Evolutionary conservation across 2,888 invertebrate genomes (phyloP).

Genomic region (Anthrax anthrax): DNA sequence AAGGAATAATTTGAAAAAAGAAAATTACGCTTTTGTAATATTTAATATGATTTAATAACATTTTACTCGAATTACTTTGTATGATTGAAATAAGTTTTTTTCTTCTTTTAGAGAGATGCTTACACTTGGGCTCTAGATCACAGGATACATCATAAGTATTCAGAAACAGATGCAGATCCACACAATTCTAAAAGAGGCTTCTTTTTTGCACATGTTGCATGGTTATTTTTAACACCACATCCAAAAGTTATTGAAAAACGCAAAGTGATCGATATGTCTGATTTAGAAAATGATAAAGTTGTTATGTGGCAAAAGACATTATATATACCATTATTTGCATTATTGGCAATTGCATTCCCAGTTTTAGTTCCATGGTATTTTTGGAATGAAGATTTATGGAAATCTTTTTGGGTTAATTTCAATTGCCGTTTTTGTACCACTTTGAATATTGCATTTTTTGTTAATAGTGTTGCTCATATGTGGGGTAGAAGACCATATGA

Average conservation of each 20-base stretch:
- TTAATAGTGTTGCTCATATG: conserved; percentile 90
- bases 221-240: conserved; percentile 76
- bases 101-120: conserved; percentile 50
- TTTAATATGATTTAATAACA: no score
- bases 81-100: no score
- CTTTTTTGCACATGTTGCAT: conserved; percentile 85
- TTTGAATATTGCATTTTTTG: conserved; percentile 82
- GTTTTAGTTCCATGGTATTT: conserved; percentile 63
- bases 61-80: no score
- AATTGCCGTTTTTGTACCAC: conserved; percentile 70
- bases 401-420: conserved; percentile 72
- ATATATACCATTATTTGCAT: conserved; percentile 54
- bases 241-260: conserved; percentile 59
- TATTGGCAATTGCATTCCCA: conserved; percentile 54
- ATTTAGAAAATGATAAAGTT: conserved; percentile 56
- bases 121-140: conserved; percentile 81
- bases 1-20: no score
- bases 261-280: conserved; percentile 50
- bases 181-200: conserved; percentile 68
- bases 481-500: conserved; percentile 91
- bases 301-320: conserved; percentile 65
- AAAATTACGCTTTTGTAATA: no score
- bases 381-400: conserved; percentile 68
- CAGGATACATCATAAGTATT: conserved; percentile 77
- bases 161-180: conserved; percentile 68